phyloP scores from a whole-genome alignment of 2,888 invertebrate genomes.

The Eremobia ochroleuca region DNA sequence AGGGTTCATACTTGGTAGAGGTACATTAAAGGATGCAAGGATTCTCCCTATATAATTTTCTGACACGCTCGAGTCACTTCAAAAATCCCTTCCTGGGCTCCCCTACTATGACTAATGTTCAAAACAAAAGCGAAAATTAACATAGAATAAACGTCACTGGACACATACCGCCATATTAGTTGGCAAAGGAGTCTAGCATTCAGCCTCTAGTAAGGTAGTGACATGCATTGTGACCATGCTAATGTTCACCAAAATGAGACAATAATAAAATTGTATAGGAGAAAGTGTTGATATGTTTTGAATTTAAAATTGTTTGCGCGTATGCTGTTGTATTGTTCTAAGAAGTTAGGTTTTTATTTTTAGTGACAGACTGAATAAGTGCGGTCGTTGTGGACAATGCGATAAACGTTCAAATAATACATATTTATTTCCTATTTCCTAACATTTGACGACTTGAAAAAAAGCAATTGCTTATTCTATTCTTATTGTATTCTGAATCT shows the following conservation, averaged over 20 bases:
- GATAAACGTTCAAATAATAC: background rate
- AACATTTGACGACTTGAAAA: background rate
- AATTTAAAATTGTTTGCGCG: slow-evolving; percentile 62
- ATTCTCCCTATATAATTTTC: no score
- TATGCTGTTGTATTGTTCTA: slow-evolving; percentile 25
- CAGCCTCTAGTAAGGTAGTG: slow-evolving; percentile 49
- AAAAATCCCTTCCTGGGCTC: no score
- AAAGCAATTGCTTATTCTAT: background rate
- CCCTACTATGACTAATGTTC: slow-evolving; percentile 34
- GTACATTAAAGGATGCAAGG: no score
- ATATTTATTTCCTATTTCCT: background rate
- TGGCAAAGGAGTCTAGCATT: slow-evolving; percentile 54
- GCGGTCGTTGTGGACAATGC: background rate
- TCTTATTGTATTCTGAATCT: background rate
- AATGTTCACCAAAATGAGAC: slow-evolving; percentile 68
- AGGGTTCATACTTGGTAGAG: no score
- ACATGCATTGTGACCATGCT: slow-evolving; percentile 65
- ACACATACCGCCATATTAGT: slow-evolving; percentile 51
- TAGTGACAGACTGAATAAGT: slow-evolving; percentile 1
- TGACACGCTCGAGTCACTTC: no score
- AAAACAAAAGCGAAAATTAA: slow-evolving; percentile 61
- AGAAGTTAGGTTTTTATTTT: background rate
- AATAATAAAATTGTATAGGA: slow-evolving; percentile 64
- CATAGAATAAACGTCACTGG: slow-evolving; percentile 56
- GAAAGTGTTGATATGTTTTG: slow-evolving; percentile 75